Evolutionary conservation across 2,113 vertebrate species (phyloP).

Genomic region (Dicrurus megarhynchus): DNA sequence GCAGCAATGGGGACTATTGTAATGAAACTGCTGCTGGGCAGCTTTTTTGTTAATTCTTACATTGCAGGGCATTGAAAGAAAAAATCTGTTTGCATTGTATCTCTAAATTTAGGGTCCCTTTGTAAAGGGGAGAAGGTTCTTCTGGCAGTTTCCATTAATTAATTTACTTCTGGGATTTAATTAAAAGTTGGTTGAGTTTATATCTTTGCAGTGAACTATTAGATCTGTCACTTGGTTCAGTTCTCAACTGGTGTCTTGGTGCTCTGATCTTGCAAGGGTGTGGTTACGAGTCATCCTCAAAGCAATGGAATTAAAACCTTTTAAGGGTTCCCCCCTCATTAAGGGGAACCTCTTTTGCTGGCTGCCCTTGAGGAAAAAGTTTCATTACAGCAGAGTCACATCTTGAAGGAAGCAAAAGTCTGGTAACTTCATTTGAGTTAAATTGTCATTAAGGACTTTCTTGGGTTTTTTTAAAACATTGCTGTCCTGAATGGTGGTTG

Average conservation of each 20-base stretch:
- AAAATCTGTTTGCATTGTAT: neutral
- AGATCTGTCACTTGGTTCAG: neutral
- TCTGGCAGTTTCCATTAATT: neutral
- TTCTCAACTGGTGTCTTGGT: neutral
- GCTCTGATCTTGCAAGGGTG: neutral
- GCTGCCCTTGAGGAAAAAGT: neutral
- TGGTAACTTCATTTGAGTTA: neutral
- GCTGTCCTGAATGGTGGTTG: neutral
- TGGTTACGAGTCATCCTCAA: neutral
- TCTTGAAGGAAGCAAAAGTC: neutral
- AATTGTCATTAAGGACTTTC: neutral
- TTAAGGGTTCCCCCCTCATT: neutral
- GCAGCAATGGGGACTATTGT: neutral
- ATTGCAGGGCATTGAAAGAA: neutral
- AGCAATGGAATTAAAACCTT: neutral
- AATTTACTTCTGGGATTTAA: slow-evolving; percentile 22
- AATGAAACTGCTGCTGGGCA: neutral
- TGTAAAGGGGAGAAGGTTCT: neutral
- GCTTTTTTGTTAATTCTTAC: neutral
- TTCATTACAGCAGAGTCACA: neutral
- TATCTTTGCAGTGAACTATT: neutral
- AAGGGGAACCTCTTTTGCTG: neutral
- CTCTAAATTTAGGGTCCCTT: neutral
- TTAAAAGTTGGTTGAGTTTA: neutral
- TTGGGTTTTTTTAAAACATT: accelerated